Evolutionary conservation across 1,140 invertebrate species (phyloP).

Genomic region (Physella acuta): DNA sequence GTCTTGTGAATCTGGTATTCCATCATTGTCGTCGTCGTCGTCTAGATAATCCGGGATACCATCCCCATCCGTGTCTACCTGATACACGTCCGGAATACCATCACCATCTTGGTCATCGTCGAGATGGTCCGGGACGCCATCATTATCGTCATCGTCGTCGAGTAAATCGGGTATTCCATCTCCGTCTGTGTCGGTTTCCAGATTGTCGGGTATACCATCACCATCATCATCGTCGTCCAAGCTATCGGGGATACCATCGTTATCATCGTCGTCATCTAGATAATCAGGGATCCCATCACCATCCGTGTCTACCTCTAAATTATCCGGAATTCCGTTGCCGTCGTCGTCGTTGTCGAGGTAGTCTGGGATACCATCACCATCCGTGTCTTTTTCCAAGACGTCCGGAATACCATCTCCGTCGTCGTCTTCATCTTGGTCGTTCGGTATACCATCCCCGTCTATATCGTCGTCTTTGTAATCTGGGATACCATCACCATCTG

Average conservation of each 20-base stretch:
- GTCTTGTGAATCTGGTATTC: conserved; percentile 48
- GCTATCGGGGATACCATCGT: conserved; percentile 41
- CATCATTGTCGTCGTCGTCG: conserved; percentile 49
- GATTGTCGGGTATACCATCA: conserved; percentile 50
- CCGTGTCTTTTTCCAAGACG: conserved; percentile 39
- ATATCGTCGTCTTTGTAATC: conserved; percentile 43
- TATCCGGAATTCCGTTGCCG: conserved; percentile 51
- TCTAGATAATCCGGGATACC: conserved; percentile 40
- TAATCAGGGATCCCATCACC: conserved; percentile 50
- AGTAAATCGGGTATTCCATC: conserved; percentile 51
- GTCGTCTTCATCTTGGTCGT: conserved; percentile 43
- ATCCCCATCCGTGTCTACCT: conserved; percentile 41
- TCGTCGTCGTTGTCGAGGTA: conserved; percentile 43
- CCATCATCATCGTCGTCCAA: conserved; percentile 43
- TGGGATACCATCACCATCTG: conserved; percentile 45
- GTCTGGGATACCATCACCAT: conserved; percentile 42
- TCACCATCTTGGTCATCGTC: conserved; percentile 46
- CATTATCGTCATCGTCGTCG: conserved; percentile 44
- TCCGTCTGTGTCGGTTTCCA: conserved; percentile 46
- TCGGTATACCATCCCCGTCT: conserved; percentile 49
- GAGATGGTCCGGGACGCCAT: conserved; percentile 48
- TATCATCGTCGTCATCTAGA: conserved; percentile 40
- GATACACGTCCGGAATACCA: conserved; percentile 47
- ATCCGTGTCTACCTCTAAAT: conserved; percentile 40
- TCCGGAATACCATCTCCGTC: conserved; percentile 46